These are phyloP conservation scores for Hirtodrosophila alboralis DNA, from an alignment of 2,888 invertebrate species.

Conservation along the genomic window DNA sequence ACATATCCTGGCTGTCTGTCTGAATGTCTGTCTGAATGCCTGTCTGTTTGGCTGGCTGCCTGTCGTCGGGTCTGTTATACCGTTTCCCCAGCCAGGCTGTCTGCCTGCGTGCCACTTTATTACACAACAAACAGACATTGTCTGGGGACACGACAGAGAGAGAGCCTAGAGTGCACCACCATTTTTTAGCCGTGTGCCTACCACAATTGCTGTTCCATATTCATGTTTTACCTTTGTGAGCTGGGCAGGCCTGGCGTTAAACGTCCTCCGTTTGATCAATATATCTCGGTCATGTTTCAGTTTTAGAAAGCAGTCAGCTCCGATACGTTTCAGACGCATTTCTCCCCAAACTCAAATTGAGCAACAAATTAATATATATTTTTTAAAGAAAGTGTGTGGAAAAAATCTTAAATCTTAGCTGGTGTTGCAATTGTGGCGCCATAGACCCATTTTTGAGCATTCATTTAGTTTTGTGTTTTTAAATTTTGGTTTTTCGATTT, in stretches of 20 bases:
- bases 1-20: slow-evolving; percentile 44
- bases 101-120: slow-evolving; percentile 47
- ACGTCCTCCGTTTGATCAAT: slow-evolving; percentile 73
- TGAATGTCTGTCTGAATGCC: slow-evolving; percentile 22
- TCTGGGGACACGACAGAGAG: slow-evolving; percentile 6
- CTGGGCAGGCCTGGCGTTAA: slow-evolving; percentile 45
- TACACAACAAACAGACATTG: slow-evolving; percentile 32
- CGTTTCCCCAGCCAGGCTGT: slow-evolving; percentile 7
- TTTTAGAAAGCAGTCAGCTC: slow-evolving; percentile 70
- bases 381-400: slow-evolving; percentile 38
- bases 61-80: slow-evolving; percentile 38
- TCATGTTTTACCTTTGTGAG: slow-evolving; percentile 23
- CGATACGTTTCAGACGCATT: slow-evolving; percentile 70
- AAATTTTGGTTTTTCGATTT: slow-evolving; percentile 42
- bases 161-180: slow-evolving; percentile 7
- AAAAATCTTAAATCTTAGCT: slow-evolving; percentile 36
- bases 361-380: slow-evolving; percentile 52
- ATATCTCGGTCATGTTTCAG: slow-evolving; percentile 34
- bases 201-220: slow-evolving; percentile 61
- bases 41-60: slow-evolving; percentile 35
- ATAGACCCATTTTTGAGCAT: slow-evolving; percentile 22
- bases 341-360: slow-evolving; percentile 62
- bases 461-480: slow-evolving; percentile 42
- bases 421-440: slow-evolving; percentile 15
- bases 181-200: slow-evolving; percentile 10